Percentiles rank a stretch among this genome's conserved stretches.
Evolutionary conservation across 1,140 invertebrate species (phyloP).

Genomic region (Halotydeus destructor): DNA sequence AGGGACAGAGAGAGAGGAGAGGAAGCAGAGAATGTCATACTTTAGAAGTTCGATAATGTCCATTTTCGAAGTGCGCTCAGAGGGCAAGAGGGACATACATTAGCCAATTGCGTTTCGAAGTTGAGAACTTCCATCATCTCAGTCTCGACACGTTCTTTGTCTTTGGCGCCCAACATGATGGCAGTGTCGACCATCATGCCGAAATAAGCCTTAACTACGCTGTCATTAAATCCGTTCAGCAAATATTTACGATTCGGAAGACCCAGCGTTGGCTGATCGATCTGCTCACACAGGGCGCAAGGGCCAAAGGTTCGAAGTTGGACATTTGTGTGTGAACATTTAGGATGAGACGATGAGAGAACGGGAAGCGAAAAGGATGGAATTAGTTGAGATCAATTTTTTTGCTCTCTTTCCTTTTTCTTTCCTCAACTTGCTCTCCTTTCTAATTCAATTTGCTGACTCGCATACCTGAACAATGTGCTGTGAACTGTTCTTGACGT

Average conservation of each 20-base stretch:
- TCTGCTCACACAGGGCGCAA: no score
- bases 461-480: constrained; percentile 61
- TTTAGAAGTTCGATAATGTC: not conserved
- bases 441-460: not conserved
- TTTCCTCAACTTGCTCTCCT: not conserved
- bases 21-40: not conserved
- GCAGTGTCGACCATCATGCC: constrained; percentile 47
- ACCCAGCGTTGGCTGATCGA: constrained; percentile 76
- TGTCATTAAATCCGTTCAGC: constrained; percentile 36
- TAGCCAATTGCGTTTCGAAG: constrained; percentile 53
- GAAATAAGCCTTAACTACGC: constrained; percentile 26
- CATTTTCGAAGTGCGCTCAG: not conserved
- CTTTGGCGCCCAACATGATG: constrained; percentile 45
- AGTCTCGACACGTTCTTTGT: constrained; percentile 15
- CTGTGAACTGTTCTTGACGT: constrained; percentile 60
- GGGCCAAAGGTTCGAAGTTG: not conserved
- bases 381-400: not conserved
- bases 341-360: not conserved
- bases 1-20: no score
- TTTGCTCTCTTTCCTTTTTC: not conserved
- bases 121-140: constrained; percentile 35
- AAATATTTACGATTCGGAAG: constrained; percentile 46
- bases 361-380: not conserved
- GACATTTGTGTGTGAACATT: not conserved
- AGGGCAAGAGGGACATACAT: constrained; percentile 32